A percentile compares a stretch with the other conserved stretches of the same genome.
Evolutionary conservation across 2,888 invertebrate genomes (phyloP).

Genomic region (Paralinhomoeus sp.): DNA sequence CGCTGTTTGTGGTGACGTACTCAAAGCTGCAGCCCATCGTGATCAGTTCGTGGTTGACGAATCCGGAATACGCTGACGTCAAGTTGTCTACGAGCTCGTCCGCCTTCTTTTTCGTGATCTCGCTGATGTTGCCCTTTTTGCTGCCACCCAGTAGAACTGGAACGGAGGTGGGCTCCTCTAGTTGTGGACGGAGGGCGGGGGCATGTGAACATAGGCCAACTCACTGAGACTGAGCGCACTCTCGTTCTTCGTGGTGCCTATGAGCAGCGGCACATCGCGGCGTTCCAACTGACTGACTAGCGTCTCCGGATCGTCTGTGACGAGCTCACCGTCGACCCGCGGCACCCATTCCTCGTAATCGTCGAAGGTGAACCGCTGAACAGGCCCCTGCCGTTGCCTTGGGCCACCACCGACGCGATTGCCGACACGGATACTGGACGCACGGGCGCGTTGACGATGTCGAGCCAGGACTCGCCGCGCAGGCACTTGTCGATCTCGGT

Average conservation of each 20-base stretch:
- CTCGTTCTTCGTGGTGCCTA: slow-evolving; percentile 24
- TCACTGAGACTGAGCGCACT: slow-evolving; percentile 19
- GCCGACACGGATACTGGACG: slow-evolving; percentile 1
- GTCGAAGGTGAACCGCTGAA: slow-evolving; percentile 9
- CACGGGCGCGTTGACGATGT: slow-evolving; percentile 18
- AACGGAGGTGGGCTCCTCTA: no score
- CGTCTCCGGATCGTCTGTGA: slow-evolving; percentile 16
- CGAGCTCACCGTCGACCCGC: slow-evolving; percentile 16
- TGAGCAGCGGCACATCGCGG: slow-evolving; percentile 16
- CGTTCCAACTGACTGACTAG: no score
- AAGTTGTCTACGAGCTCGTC: slow-evolving; percentile 18
- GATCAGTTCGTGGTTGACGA: slow-evolving; percentile 20
- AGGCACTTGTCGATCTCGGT: slow-evolving; percentile 22
- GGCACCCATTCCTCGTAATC: slow-evolving; percentile 25
- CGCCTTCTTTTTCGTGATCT: slow-evolving; percentile 12
- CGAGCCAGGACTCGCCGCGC: slow-evolving; percentile 16
- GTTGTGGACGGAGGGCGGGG: no score
- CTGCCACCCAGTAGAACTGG: slow-evolving; percentile 8
- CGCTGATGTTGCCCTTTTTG: slow-evolving; percentile 19
- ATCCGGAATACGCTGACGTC: slow-evolving; percentile 16
- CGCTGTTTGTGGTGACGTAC: slow-evolving; percentile 19
- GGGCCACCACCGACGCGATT: no score
- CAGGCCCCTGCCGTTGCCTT: no score
- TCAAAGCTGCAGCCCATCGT: slow-evolving; percentile 21
- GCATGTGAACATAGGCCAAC: slow-evolving; percentile 1